phyloP scores from a whole-genome alignment of 1,140 invertebrate genomes.

The Drosophila carrolli region DNA sequence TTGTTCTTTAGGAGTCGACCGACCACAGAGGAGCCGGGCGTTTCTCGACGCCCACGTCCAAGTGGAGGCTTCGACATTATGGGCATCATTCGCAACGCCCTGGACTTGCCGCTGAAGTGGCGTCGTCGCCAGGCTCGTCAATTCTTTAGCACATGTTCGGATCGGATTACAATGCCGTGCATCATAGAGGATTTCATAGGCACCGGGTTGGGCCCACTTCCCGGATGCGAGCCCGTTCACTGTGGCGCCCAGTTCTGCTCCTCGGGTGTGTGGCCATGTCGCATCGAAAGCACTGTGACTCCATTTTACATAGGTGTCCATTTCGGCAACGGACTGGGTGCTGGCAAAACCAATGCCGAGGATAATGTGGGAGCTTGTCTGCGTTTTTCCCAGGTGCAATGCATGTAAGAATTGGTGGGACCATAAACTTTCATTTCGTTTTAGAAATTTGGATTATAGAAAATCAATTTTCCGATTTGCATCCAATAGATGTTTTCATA shows the following conservation, averaged over 20 bases:
- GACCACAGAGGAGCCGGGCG: slow-evolving; percentile 44
- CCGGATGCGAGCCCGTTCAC: slow-evolving; percentile 87
- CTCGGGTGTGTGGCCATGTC: slow-evolving; percentile 86
- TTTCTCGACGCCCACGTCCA: slow-evolving; percentile 67
- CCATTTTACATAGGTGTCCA: slow-evolving; percentile 92
- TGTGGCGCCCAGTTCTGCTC: slow-evolving; percentile 90
- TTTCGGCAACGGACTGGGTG: slow-evolving; percentile 88
- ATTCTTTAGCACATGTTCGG: slow-evolving; percentile 86
- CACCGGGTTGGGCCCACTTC: slow-evolving; percentile 85
- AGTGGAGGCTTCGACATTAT: slow-evolving; percentile 73
- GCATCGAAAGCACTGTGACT: slow-evolving; percentile 90
- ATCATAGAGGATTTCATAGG: slow-evolving; percentile 92
- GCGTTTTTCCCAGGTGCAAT: slow-evolving; percentile 89
- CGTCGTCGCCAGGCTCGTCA: slow-evolving; percentile 65
- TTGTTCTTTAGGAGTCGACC: slow-evolving; percentile 42
- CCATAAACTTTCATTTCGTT: slow-evolving; percentile 19
- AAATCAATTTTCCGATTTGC: neutral
- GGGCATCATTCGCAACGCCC: slow-evolving; percentile 46
- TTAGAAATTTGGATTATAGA: slow-evolving; percentile 7
- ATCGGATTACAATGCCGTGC: slow-evolving; percentile 91
- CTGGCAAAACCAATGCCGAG: slow-evolving; percentile 88
- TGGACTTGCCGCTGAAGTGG: slow-evolving; percentile 58
- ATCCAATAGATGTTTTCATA: slow-evolving; percentile 4
- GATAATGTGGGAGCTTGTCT: slow-evolving; percentile 93
- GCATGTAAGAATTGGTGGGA: slow-evolving; percentile 80